A percentile compares a stretch with the other conserved stretches of the same genome.
These are phyloP conservation scores for Kradibia gibbosae DNA, from an alignment of 1,140 invertebrate genomes.

Conservation along the genomic window DNA sequence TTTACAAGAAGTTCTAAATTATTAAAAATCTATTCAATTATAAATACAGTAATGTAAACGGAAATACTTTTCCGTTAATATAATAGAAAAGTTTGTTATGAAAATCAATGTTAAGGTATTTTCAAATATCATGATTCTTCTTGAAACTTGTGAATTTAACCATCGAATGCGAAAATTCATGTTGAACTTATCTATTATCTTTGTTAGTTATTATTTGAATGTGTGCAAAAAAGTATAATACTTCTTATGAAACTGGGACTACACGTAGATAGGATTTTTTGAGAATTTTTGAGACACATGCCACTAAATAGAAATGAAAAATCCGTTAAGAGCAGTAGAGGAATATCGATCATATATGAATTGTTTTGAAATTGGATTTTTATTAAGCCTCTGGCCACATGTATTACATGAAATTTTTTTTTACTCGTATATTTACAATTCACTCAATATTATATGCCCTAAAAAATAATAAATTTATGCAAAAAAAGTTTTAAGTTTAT, in stretches of 20 bases:
- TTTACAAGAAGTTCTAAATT: too few species aligned
- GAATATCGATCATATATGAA: background rate
- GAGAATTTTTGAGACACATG: background rate
- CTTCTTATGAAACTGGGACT: conserved; percentile 11
- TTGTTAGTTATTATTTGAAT: conserved; percentile 47
- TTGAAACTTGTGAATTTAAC: background rate
- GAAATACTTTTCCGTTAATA: background rate
- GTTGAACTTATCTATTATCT: conserved; percentile 46
- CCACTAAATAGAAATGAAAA: conserved; percentile 12
- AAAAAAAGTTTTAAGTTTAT: too few species aligned
- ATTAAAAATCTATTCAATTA: background rate
- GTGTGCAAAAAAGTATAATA: conserved; percentile 25
- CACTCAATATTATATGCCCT: too few species aligned
- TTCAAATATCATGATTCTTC: background rate
- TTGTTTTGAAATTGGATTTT: background rate
- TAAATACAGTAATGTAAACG: background rate
- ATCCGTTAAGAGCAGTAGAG: background rate
- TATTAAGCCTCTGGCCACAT: too few species aligned
- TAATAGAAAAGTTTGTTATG: background rate
- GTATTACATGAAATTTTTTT: too few species aligned
- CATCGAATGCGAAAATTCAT: background rate
- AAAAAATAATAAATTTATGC: too few species aligned
- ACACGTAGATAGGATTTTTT: conserved; percentile 36
- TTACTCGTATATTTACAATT: conserved; percentile 17
- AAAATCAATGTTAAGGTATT: background rate